Evolutionary conservation across 2,888 invertebrate genomes (phyloP), one percentile per base, ranked within the genome.

Genomic region (Scaptomyza cyrtandrae): DNA sequence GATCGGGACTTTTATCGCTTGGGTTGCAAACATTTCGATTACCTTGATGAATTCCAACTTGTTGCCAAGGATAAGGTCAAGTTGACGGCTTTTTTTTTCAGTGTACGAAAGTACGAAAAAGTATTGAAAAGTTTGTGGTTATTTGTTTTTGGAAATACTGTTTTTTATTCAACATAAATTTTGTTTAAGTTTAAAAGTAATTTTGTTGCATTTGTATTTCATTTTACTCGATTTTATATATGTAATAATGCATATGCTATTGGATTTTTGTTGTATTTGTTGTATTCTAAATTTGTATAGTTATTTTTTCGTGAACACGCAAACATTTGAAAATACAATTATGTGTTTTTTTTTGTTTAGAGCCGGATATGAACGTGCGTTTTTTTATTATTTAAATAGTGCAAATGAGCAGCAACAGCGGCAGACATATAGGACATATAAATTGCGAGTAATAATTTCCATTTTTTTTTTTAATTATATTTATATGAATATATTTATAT

Each of bases 121-220:
- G 2, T 35, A 3, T 31, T 48, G 11, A 11, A 9, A 7, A 16
- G 24, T 55, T 31, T 14, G 41, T 57, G 6, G 4, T 4, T 48
- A 37, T 35, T 74, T 71, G 70, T 83, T 84, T 86, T 80, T 86
- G 88, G 85, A 88, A 86, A 86, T 86, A 86, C 85, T 86, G 85
- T 86, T 86, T 80, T 80, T 86, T 86, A 86, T 86, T 86, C 85
- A 86, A 86, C 88, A 88, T 86, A 88, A 88, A 83, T 88, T 80
- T 81, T 83, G 67, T 86, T 84, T 79, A 76, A 79, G 73, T 75
- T 84, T 84, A 87, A 84, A 83, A 84, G 87, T 84, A 84, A 81
- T 79, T 83, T 78, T 78, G 69, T 78, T 85, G 86, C 83, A 77
- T 73, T 85, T 76, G 71, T 78, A 87, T 80, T 82, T 87, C 66